phyloP scores from a whole-genome alignment of 2,888 invertebrate species.

The Dysmachus trigonus region DNA sequence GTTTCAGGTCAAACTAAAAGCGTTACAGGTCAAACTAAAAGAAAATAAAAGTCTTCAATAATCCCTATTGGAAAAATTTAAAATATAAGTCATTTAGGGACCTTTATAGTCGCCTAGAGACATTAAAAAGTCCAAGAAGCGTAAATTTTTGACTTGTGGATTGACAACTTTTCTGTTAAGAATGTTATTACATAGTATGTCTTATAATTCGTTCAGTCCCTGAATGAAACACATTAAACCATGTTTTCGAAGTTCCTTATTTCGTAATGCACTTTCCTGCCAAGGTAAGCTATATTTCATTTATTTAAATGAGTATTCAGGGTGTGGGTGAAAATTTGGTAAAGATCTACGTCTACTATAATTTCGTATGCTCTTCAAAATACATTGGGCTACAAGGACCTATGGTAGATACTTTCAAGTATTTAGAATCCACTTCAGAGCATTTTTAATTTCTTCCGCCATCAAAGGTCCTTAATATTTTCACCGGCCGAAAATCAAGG shows the following conservation, averaged over 20 bases:
- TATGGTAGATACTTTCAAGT: background rate
- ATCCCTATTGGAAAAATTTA: too few relatives aligned
- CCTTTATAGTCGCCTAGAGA: too few relatives aligned
- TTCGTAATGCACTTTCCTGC: background rate
- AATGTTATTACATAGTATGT: too few relatives aligned
- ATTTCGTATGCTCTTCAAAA: background rate
- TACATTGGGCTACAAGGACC: background rate
- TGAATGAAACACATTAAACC: too few relatives aligned
- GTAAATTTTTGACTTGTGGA: too few relatives aligned
- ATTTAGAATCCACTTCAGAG: background rate
- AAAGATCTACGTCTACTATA: background rate
- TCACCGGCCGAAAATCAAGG: background rate
- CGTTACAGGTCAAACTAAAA: too few relatives aligned
- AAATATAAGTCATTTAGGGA: too few relatives aligned
- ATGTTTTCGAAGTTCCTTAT: background rate
- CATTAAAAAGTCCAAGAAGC: too few relatives aligned
- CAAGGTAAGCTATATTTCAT: background rate
- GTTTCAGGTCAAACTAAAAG: too few relatives aligned
- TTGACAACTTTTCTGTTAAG: too few relatives aligned
- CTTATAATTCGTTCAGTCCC: too few relatives aligned
- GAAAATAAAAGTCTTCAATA: too few relatives aligned
- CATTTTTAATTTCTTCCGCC: background rate
- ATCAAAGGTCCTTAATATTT: conserved; percentile 3
- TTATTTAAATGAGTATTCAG: background rate
- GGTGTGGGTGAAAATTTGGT: background rate